These are phyloP conservation scores for Sternarchorhynchus goeldii DNA, from an alignment of 2,797 vertebrate species.

Conservation along the genomic window DNA sequence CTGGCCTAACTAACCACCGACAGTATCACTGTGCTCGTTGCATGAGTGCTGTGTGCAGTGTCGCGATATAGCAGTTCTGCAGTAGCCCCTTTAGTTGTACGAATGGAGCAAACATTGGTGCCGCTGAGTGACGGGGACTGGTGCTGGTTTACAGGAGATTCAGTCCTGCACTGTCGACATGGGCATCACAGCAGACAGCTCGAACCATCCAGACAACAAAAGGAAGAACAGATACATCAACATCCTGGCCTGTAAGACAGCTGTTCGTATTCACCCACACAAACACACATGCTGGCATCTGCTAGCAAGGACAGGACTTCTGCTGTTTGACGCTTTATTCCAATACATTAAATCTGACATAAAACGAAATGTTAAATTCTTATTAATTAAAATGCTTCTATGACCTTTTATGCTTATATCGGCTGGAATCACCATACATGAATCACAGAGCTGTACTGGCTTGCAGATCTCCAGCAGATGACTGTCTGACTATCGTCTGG, in stretches of 20 bases:
- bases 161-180: constrained; percentile 91
- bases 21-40: constrained; percentile 57
- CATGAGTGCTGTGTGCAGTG: constrained; percentile 21
- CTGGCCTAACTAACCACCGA: constrained; percentile 14
- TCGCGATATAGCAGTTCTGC: not conserved
- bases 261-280: not conserved
- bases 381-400: too few species aligned
- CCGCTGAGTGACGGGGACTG: not conserved
- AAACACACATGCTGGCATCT: too few species aligned
- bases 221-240: constrained; percentile 97
- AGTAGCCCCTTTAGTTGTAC: not conserved
- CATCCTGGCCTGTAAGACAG: constrained; percentile 89
- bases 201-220: constrained; percentile 93
- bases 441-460: too few species aligned
- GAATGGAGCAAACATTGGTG: not conserved
- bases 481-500: too few species aligned
- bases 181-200: constrained; percentile 90
- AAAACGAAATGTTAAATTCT: not conserved
- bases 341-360: not conserved
- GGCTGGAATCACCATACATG: too few species aligned
- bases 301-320: not conserved
- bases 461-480: too few species aligned
- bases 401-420: too few species aligned
- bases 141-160: constrained; percentile 81
- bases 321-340: not conserved